Evolutionary conservation across 2,113 vertebrate genomes (phyloP).

Genomic region (Dromaius novaehollandiae): DNA sequence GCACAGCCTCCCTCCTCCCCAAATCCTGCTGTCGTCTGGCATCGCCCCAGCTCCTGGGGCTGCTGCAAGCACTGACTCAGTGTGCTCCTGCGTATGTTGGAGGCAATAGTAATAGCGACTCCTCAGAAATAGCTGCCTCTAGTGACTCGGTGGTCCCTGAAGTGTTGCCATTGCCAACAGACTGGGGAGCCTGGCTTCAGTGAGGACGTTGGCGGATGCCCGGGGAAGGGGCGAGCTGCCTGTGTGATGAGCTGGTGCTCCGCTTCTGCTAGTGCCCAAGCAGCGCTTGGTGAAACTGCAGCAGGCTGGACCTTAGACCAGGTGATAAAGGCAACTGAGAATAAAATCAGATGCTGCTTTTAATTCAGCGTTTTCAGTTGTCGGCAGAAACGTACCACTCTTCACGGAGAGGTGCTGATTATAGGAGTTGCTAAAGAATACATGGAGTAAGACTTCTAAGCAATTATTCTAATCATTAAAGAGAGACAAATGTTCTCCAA

Average conservation of each 20-base stretch:
- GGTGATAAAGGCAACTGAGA: neutral
- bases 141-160: too few species aligned
- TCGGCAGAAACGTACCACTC: neutral
- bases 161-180: too few species aligned
- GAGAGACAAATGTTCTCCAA: fast-evolving
- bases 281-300: neutral
- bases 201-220: too few species aligned
- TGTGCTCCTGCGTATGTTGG: too few species aligned
- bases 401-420: neutral
- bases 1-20: too few species aligned
- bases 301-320: neutral
- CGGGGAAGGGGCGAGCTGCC: neutral
- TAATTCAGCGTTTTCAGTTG: neutral
- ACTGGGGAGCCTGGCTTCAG: too few species aligned
- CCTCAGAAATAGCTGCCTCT: neutral
- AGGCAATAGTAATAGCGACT: neutral
- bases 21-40: neutral
- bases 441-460: neutral
- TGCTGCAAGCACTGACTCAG: too few species aligned
- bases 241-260: neutral
- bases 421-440: neutral
- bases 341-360: neutral
- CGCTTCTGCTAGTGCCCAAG: neutral
- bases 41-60: too few species aligned
- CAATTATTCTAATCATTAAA: neutral